Evolutionary conservation across 2,888 invertebrate genomes (phyloP).

Genomic region (Lithophane ornitopus): DNA sequence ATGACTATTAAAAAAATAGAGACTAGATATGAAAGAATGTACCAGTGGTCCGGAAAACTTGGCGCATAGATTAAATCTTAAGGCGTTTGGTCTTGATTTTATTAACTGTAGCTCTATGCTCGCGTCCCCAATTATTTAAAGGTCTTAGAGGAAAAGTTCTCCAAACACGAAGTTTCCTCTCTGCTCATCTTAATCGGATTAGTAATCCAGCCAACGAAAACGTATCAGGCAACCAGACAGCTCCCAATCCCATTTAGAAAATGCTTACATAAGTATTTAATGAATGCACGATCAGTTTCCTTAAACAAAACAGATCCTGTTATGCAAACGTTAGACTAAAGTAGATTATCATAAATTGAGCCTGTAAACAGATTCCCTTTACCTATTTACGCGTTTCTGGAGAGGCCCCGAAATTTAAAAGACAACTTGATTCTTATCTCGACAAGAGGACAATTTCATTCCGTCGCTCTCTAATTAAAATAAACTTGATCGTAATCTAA

Average conservation of each 20-base stretch:
- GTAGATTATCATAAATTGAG: constrained; percentile 57
- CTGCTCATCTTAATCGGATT: not conserved
- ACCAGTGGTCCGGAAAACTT: not conserved
- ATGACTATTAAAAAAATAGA: not conserved
- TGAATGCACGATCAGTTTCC: constrained; percentile 39
- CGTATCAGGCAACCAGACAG: not conserved
- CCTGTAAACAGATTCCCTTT: constrained; percentile 49
- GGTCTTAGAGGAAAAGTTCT: not conserved
- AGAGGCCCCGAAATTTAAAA: constrained; percentile 36
- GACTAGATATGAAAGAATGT: not conserved
- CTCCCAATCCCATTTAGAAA: constrained; percentile 16
- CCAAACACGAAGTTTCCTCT: not conserved
- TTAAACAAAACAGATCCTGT: constrained; percentile 25
- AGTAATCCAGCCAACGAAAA: not conserved
- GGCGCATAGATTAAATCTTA: not conserved
- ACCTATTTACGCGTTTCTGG: constrained; percentile 34
- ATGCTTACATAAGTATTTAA: constrained; percentile 1
- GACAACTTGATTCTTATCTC: constrained; percentile 50
- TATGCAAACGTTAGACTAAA: constrained; percentile 33
- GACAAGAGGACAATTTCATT: constrained; percentile 48
- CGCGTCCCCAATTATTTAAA: not conserved
- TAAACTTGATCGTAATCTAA: constrained; percentile 59
- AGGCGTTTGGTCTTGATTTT: not conserved
- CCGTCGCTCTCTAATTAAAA: constrained; percentile 58
- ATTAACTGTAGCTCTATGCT: no score